Base-by-base conservation (phyloP, 2,888 invertebrate genomes). In the Sphecodes monilicornis region DNA sequence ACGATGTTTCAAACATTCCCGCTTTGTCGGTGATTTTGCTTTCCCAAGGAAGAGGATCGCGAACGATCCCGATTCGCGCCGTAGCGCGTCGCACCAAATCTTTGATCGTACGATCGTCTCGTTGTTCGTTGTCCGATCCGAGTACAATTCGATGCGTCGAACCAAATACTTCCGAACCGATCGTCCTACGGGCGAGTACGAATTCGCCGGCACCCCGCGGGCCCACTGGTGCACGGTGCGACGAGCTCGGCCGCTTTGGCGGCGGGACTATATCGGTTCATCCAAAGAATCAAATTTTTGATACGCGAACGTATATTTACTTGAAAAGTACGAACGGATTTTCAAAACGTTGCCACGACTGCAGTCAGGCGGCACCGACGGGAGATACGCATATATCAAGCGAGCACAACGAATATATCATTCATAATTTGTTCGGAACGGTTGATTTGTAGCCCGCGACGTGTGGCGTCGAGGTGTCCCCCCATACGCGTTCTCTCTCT, bases 341-440 rank as follows among this genome's bases (percentile, higher is more conserved):
- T 90, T 90, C 84, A 73, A 87, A 86, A 81, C 87, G 85, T 83
- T 78, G 78, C 79, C 73, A 60, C 83, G 84, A 84, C 86, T 82
- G 85, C 86, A 88, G 90, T 89, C 88, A 85, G 86, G 86, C 89
- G 88, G 86, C 85, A 85, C 84, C 89, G 86, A 87, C 90, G 89
- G 86, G 88, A 92, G 92, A 91, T 91, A 91, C 90, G 91, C 93
- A 92, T 93, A 93, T 93, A 94, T 94, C 93, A 94, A 94, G 92
- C 91, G 91, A 80, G 91, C 92, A 89, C 90, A 92, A 93, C 93
- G 93, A 93, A 94, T 94, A 94, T 94, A 94, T 94, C 94, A 94
- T 94, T 94, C 94, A 94, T 94, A 94, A 94, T 94, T 94, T 94
- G 94, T 94, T 94, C 93, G 89, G 92, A 93, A 93, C 91, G 92